A percentile compares a stretch with the other conserved stretches of the same genome.
phyloP scores from a whole-genome alignment of 2,888 invertebrate species.

The Clivina fossor region DNA sequence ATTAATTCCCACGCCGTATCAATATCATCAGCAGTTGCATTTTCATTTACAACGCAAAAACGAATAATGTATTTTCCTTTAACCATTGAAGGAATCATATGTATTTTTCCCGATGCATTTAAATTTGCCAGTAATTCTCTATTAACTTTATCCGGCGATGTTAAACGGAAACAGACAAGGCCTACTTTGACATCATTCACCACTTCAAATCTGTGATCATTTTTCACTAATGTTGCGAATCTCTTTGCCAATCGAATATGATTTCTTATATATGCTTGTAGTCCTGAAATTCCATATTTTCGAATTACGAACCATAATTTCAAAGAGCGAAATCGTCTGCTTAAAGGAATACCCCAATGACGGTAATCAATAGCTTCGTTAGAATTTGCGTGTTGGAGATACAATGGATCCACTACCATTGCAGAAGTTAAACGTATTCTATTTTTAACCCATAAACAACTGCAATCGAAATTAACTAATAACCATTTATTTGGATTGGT shows the following conservation, averaged over 20 bases:
- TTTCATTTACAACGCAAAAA: conserved; percentile 80
- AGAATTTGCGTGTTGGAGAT: conserved; percentile 79
- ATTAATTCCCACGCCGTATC: conserved; percentile 67
- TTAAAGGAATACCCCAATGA: conserved; percentile 87
- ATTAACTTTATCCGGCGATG: conserved; percentile 71
- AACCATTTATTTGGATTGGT: conserved; percentile 89
- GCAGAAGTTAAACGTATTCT: conserved; percentile 77
- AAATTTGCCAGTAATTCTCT: conserved; percentile 75
- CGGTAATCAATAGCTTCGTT: conserved; percentile 70
- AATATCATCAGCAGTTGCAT: conserved; percentile 73
- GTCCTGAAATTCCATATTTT: conserved; percentile 76
- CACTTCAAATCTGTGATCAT: conserved; percentile 74
- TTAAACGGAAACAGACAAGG: conserved; percentile 75
- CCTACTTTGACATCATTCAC: conserved; percentile 75
- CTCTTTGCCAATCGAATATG: conserved; percentile 76
- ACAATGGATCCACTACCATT: conserved; percentile 83
- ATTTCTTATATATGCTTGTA: conserved; percentile 82
- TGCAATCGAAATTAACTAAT: conserved; percentile 82
- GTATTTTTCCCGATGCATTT: conserved; percentile 80
- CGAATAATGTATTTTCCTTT: conserved; percentile 74
- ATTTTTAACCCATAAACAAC: conserved; percentile 80
- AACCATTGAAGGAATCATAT: conserved; percentile 83
- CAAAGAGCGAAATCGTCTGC: conserved; percentile 79
- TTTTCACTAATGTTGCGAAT: conserved; percentile 68
- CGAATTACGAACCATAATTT: conserved; percentile 88